phyloP scores from a whole-genome alignment of 2,797 vertebrate genomes.

The Sebastes itinus region DNA sequence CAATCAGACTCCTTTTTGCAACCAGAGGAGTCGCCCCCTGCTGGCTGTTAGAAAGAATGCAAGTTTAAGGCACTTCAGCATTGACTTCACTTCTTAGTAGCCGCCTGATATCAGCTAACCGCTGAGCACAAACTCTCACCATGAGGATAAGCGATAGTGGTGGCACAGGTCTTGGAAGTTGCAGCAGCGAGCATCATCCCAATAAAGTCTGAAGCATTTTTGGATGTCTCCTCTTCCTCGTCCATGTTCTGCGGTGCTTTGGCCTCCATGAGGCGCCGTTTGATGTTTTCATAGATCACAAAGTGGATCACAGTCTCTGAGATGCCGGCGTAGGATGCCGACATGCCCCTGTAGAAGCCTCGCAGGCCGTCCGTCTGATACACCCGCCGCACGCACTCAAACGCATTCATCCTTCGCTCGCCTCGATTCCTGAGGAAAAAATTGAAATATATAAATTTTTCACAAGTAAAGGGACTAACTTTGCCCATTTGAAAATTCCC shows the following conservation, averaged over 20 bases:
- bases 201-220: conserved; percentile 93
- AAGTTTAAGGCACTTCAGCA: too few species aligned
- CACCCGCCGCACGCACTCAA: conserved; percentile 92
- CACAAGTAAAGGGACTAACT: neutral
- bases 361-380: conserved; percentile 91
- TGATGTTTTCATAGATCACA: conserved; percentile 99
- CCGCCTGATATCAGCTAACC: too few species aligned
- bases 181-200: conserved; percentile 98
- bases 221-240: conserved; percentile 88
- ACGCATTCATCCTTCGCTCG: conserved; percentile 92
- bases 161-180: conserved; percentile 97
- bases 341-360: conserved; percentile 98
- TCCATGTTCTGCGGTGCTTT: conserved; percentile 89
- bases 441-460: too few species aligned
- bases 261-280: conserved; percentile 89
- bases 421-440: conserved; percentile 87
- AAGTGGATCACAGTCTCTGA: conserved; percentile 99
- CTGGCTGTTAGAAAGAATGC: too few species aligned
- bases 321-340: conserved; percentile 96
- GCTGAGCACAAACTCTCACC: conserved; percentile 80
- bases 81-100: too few species aligned
- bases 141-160: conserved; percentile 94
- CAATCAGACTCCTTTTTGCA: neutral
- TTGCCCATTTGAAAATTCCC: neutral
- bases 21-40: too few species aligned